These are phyloP conservation scores for Athalia rosae DNA, from an alignment of 2,888 invertebrate genomes.

Conservation along the genomic window DNA sequence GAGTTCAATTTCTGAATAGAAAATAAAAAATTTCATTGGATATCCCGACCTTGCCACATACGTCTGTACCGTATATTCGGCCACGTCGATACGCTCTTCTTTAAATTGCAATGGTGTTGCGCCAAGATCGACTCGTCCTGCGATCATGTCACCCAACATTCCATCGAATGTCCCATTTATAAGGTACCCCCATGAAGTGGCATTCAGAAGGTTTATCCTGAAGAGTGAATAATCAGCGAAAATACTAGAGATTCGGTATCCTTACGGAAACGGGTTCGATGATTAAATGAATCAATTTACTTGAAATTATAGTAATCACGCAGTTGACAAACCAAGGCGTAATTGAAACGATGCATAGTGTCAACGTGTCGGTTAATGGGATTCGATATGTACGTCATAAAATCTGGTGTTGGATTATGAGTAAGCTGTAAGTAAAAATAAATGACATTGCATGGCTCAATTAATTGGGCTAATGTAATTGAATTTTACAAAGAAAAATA, in stretches of 20 bases:
- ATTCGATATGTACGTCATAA: constrained; percentile 73
- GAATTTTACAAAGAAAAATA: background rate
- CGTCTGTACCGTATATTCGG: constrained; percentile 78
- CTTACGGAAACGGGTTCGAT: background rate
- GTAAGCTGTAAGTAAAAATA: constrained; percentile 54
- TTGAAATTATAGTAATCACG: constrained; percentile 81
- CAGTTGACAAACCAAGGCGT: constrained; percentile 77
- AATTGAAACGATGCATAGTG: constrained; percentile 80
- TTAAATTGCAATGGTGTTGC: constrained; percentile 81
- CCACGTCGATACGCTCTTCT: constrained; percentile 76
- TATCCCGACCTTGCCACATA: constrained; percentile 78
- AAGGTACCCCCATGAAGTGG: constrained; percentile 63
- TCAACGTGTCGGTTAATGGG: constrained; percentile 77
- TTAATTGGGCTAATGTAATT: background rate
- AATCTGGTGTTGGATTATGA: constrained; percentile 57
- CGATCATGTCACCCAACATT: constrained; percentile 63
- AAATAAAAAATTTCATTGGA: background rate
- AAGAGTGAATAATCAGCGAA: background rate
- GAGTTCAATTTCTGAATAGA: background rate
- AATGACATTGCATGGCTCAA: constrained; percentile 2
- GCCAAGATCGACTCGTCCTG: constrained; percentile 77
- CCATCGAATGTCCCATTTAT: constrained; percentile 63
- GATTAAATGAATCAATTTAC: constrained; percentile 68
- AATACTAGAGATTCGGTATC: background rate
- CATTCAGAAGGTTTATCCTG: constrained; percentile 60